Evolutionary conservation across 2,113 vertebrate genomes (phyloP).

Genomic region (Zootoca vivipara): DNA sequence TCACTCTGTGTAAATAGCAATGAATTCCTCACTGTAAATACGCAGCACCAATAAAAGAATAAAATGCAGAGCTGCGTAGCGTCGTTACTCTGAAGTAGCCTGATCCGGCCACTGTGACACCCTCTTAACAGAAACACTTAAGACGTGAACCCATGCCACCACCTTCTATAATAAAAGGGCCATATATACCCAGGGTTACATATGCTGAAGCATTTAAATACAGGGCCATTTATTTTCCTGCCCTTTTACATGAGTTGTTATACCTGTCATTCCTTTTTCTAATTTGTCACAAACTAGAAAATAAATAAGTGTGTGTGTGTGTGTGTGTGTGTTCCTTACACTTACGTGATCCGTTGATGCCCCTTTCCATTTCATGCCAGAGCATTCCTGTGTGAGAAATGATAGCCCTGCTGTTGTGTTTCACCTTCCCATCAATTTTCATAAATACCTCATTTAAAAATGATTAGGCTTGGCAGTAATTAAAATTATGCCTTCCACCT

Average conservation of each 20-base stretch:
- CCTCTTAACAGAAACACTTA: no score
- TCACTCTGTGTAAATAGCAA: no score
- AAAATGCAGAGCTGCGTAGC: no score
- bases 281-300: background rate
- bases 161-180: no score
- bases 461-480: slow-evolving; percentile 11
- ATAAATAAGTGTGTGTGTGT: background rate
- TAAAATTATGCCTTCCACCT: background rate
- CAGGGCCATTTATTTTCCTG: background rate
- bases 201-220: background rate
- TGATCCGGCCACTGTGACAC: no score
- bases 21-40: no score
- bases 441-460: slow-evolving; percentile 35
- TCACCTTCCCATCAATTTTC: background rate
- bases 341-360: background rate
- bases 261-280: background rate
- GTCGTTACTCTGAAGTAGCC: no score
- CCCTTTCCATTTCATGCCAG: background rate
- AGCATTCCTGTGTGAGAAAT: slow-evolving; percentile 2
- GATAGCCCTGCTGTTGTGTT: background rate
- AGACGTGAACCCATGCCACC: no score
- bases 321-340: background rate
- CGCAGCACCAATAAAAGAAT: no score
- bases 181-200: no score
- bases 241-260: background rate